These are phyloP conservation scores for Lasius platythorax DNA, from an alignment of 2,888 invertebrate species.

Conservation along the genomic window DNA sequence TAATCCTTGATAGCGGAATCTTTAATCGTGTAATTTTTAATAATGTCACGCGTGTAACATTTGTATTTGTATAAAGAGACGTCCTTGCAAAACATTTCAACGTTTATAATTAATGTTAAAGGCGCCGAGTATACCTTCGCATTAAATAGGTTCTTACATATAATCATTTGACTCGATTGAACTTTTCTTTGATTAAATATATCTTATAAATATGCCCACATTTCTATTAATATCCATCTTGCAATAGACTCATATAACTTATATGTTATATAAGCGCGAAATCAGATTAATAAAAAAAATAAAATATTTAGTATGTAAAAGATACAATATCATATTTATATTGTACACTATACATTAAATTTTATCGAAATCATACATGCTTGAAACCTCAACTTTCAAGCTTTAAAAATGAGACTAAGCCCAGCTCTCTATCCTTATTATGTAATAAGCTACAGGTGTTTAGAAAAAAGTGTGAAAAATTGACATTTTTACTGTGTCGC, in stretches of 20 bases:
- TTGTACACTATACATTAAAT: too few relatives aligned
- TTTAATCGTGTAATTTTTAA: slow-evolving; percentile 8
- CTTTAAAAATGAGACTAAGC: too few relatives aligned
- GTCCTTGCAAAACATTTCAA: slow-evolving; percentile 8
- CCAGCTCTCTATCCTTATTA: too few relatives aligned
- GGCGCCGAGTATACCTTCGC: background rate
- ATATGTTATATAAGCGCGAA: background rate
- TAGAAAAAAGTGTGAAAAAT: too few relatives aligned
- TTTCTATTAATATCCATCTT: slow-evolving; percentile 10
- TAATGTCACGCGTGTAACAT: slow-evolving; percentile 25
- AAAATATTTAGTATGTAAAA: background rate
- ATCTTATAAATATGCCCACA: background rate
- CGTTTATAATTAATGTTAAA: background rate
- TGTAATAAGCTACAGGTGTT: too few relatives aligned
- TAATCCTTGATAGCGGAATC: slow-evolving; percentile 45
- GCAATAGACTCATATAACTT: background rate
- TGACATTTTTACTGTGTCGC: too few relatives aligned
- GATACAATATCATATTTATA: too few relatives aligned
- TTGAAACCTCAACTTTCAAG: too few relatives aligned
- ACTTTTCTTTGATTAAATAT: background rate
- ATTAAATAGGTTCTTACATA: background rate
- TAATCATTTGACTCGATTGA: background rate
- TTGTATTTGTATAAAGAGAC: background rate
- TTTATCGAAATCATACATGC: too few relatives aligned
- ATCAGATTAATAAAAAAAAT: background rate